phyloP scores from a whole-genome alignment of 1,140 invertebrate genomes.

The Apis cerana region DNA sequence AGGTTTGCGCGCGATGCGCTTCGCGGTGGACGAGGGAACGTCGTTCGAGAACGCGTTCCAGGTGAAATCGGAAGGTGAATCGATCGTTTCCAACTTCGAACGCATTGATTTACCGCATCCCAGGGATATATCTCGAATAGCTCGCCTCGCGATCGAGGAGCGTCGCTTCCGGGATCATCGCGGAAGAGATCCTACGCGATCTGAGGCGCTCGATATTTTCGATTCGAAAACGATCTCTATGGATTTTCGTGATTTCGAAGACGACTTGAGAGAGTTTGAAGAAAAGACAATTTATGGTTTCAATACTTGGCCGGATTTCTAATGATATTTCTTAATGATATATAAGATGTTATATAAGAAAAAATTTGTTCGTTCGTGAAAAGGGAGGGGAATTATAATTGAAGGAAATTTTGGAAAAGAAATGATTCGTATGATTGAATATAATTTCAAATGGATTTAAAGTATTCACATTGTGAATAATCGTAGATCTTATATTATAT shows the following conservation, averaged over 20 bases:
- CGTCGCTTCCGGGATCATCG: slow-evolving; percentile 3
- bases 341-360: too few relatives aligned
- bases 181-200: neutral
- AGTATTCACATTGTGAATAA: too few relatives aligned
- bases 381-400: too few relatives aligned
- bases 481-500: too few relatives aligned
- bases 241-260: too few relatives aligned
- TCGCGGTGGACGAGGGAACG: neutral
- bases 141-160: neutral
- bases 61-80: slow-evolving; percentile 1
- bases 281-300: neutral
- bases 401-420: too few relatives aligned
- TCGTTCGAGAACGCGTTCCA: neutral
- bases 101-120: slow-evolving; percentile 30
- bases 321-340: too few relatives aligned
- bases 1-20: neutral
- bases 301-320: neutral
- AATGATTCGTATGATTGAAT: too few relatives aligned
- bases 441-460: too few relatives aligned
- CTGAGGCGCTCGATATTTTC: neutral
- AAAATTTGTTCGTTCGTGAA: too few relatives aligned
- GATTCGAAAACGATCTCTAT: too few relatives aligned
- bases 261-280: too few relatives aligned
- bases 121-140: neutral
- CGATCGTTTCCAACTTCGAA: slow-evolving; percentile 25